Conservation (phyloP, 2,888 invertebrate species). For the Scaptomyza parva region DNA sequence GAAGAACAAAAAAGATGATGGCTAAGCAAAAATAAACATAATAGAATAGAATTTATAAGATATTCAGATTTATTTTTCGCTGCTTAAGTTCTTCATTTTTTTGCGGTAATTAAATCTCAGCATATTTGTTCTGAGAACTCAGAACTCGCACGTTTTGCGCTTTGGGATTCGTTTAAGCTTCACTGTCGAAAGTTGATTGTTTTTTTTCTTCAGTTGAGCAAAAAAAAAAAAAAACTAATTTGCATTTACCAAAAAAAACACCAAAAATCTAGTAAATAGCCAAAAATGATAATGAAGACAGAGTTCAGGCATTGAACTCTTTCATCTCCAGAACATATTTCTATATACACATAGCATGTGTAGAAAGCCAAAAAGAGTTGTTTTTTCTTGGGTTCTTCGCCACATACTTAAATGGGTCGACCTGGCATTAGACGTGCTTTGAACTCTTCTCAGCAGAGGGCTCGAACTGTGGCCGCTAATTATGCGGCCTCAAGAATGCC, state of each 20-base stretch:
- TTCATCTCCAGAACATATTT: slow-evolving; percentile 16
- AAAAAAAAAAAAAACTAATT: slow-evolving; percentile 34
- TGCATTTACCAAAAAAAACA: slow-evolving; percentile 41
- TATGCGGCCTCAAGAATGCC: slow-evolving; percentile 36
- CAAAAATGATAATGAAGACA: slow-evolving; percentile 53
- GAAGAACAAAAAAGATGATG: too few species aligned
- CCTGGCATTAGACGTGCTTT: slow-evolving; percentile 61
- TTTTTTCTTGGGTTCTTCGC: neutral
- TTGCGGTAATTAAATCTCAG: too few species aligned
- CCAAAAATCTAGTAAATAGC: slow-evolving; percentile 19
- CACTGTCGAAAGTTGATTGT: too few species aligned
- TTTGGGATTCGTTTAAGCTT: too few species aligned
- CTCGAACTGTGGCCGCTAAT: slow-evolving; percentile 31
- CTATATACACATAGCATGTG: too few species aligned
- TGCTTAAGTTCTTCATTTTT: too few species aligned
- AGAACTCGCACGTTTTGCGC: too few species aligned
- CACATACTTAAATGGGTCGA: slow-evolving; percentile 57
- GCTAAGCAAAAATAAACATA: too few species aligned
- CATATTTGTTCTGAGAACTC: too few species aligned
- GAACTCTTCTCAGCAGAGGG: slow-evolving; percentile 50
- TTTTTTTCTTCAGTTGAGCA: too few species aligned
- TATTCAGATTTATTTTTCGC: too few species aligned
- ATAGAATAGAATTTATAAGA: too few species aligned
- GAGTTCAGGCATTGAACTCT: slow-evolving; percentile 62
- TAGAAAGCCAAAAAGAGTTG: slow-evolving; percentile 54